Evolutionary conservation across 1,140 invertebrate species (phyloP), one percentile per base, ranked within the genome.

Genomic region (Globodera rostochiensis): DNA sequence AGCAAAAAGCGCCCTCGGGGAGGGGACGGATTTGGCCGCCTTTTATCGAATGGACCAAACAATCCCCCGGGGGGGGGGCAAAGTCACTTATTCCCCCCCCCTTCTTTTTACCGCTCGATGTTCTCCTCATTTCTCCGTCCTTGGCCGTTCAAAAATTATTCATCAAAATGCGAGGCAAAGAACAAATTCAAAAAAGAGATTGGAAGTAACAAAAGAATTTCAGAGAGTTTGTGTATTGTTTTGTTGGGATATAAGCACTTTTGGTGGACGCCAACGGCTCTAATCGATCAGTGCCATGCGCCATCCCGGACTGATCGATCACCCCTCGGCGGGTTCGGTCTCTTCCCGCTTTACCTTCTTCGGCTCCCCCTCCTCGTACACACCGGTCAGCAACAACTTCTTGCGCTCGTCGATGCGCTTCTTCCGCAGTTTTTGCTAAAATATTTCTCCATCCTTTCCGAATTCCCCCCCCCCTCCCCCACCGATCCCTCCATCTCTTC

Each of bases 271-370:
- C 0, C 25, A 36, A 36, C 25, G 25, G 25, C 25, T 36, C 25
- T 36, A 2, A 36, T 36, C 25, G 25, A 36, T 36, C 25, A 36
- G 25, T 36, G 25, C 25, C 25, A 36, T 2, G 25, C 25, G 25
- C 25, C 25, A 36, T 2, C 2, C 2, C 25, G 25, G 25, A 36
- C 25, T 36, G 25, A 36, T 13, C 57, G 11, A 4, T 60, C 57
- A 13, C 9, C 15, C 57, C 57, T 60, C 57, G 13, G 57, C 57
- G 13, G 9, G 13, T 60, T 60, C 57, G 1, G 5, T 15, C 57
- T 11, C n/a, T 21, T 71, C 69, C n/a, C 25, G 69, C 21, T 71
- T 47, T 6, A 36, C 69, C 69, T 71, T 71, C 69, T 21, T 71
- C 46, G 11, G 8, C 11, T 47, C 21, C 13, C 25, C 46, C 25